Conservation (phyloP, 2,113 vertebrate species). For the Chaetura pelagica region DNA sequence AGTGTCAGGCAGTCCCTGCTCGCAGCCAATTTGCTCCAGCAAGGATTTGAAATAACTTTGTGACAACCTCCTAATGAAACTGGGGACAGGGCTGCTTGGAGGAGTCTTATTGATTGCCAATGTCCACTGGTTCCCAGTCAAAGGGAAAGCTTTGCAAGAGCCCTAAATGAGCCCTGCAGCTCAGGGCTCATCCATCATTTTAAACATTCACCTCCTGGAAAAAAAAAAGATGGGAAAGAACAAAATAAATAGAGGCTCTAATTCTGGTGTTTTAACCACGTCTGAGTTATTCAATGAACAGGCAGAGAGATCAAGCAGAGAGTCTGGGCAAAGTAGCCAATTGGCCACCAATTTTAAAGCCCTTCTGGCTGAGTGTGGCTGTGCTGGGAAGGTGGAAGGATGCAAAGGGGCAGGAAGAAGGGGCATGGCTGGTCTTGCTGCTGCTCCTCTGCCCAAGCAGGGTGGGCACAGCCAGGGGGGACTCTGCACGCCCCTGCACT, state of each 20-base stretch:
- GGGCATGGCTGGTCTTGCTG: neutral
- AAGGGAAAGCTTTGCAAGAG: neutral
- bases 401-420: neutral
- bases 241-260: neutral
- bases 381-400: neutral
- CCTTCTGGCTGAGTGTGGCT: neutral
- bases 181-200: neutral
- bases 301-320: neutral
- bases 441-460: neutral
- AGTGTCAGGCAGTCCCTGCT: neutral
- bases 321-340: neutral
- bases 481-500: accelerated
- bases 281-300: neutral
- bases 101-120: neutral
- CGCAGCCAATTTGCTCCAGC: neutral
- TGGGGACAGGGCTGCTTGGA: neutral
- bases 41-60: slow-evolving; percentile 8
- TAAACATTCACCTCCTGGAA: neutral
- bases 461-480: neutral
- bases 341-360: neutral
- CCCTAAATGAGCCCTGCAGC: neutral
- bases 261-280: neutral
- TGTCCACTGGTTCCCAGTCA: neutral
- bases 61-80: neutral
- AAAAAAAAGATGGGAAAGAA: neutral